phyloP scores from a whole-genome alignment of 1,140 invertebrate species.

The Ooceraea biroi region DNA sequence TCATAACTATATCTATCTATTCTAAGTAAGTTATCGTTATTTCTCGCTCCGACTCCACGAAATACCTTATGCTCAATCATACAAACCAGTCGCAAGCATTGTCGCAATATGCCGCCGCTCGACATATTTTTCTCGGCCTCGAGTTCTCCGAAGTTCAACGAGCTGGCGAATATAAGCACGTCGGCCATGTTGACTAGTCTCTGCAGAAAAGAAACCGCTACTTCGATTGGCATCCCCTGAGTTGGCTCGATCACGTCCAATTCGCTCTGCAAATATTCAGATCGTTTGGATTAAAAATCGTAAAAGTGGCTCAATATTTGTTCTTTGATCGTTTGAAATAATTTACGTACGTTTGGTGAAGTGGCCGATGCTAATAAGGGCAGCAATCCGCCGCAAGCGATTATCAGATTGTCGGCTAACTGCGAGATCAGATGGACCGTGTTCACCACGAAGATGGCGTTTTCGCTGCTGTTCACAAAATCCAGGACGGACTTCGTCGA shows the following conservation, averaged over 20 bases:
- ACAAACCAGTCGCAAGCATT: slow-evolving; percentile 97
- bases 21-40: slow-evolving; percentile 9
- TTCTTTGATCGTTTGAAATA: slow-evolving; percentile 2
- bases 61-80: slow-evolving; percentile 67
- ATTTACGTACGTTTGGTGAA: slow-evolving; percentile 96
- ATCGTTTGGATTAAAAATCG: slow-evolving; percentile 55
- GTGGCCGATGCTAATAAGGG: slow-evolving; percentile 99
- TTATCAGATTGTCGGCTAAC: slow-evolving; percentile 99
- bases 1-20: slow-evolving; percentile 46
- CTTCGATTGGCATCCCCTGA: slow-evolving; percentile 99
- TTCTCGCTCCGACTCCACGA: slow-evolving; percentile 35
- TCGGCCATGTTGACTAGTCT: slow-evolving; percentile 99
- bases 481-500: slow-evolving; percentile 98
- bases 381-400: slow-evolving; percentile 98
- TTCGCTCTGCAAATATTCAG: slow-evolving; percentile 92
- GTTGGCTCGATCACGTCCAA: slow-evolving; percentile 99
- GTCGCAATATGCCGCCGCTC: slow-evolving; percentile 98
- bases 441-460: slow-evolving; percentile 99
- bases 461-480: slow-evolving; percentile 99
- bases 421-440: slow-evolving; percentile 99
- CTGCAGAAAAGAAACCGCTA: slow-evolving; percentile 98
- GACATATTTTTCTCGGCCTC: slow-evolving; percentile 99
- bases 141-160: slow-evolving; percentile 98
- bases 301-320: slow-evolving; percentile 21
- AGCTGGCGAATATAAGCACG: slow-evolving; percentile 98